Percentiles rank a stretch among this genome's conserved stretches.
These are phyloP conservation scores for Puffinus mauretanicus DNA, from an alignment of 2,113 vertebrate species.

Conservation along the genomic window DNA sequence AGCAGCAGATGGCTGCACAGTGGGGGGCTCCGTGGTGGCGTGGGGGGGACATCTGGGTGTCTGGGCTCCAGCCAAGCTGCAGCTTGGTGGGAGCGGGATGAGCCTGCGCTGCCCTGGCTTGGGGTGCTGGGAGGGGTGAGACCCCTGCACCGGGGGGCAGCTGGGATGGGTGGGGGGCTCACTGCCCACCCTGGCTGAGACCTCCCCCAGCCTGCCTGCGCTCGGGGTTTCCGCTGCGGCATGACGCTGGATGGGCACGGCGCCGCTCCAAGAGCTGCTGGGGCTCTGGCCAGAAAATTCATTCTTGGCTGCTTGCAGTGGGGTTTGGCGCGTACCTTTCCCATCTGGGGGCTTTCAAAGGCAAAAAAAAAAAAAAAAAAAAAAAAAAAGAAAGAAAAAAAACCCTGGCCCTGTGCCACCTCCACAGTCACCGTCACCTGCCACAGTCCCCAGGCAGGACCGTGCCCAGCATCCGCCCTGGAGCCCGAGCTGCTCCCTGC, in stretches of 20 bases:
- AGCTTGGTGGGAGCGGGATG: not conserved
- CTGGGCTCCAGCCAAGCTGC: conserved; percentile 17
- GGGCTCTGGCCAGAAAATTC: conserved; percentile 46
- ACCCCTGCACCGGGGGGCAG: fast-evolving
- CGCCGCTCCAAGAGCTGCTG: conserved; percentile 29
- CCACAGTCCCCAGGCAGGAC: not conserved
- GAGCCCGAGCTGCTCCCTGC: not conserved
- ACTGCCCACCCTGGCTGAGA: not conserved
- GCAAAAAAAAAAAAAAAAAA: not conserved
- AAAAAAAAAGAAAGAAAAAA: not conserved
- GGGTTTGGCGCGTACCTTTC: conserved; percentile 43
- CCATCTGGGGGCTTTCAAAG: conserved; percentile 59
- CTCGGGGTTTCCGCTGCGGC: not conserved
- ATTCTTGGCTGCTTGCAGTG: conserved; percentile 48
- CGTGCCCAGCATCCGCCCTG: not conserved
- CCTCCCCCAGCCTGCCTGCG: not conserved
- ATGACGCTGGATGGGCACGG: not conserved
- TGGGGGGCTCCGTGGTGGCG: not conserved
- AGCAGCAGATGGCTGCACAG: not conserved
- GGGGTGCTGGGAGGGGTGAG: not conserved
- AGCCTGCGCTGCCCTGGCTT: not conserved
- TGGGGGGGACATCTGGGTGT: conserved; percentile 22
- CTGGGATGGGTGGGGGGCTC: not conserved
- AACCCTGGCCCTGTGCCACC: not conserved
- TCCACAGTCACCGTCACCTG: not conserved